Conservation (phyloP, 1,140 invertebrate species). For the Euura saliciscinereae region DNA sequence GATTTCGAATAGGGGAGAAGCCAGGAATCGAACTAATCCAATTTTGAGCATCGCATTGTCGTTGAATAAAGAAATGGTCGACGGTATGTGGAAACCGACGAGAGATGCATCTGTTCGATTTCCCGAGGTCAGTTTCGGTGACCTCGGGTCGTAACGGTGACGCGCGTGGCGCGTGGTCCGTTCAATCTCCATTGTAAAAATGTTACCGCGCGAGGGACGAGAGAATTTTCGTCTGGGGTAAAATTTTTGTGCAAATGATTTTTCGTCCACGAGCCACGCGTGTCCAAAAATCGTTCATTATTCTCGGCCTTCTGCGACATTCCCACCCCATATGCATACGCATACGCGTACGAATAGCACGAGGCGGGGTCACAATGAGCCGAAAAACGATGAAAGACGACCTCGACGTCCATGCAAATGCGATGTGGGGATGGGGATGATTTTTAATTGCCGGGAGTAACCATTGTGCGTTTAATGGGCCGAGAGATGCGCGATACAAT, state of each 20-base stretch:
- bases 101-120: background rate
- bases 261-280: background rate
- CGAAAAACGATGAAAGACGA: too few relatives aligned
- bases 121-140: background rate
- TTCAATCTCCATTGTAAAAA: background rate
- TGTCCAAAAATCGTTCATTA: background rate
- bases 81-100: too few relatives aligned
- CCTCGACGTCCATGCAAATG: background rate
- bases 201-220: background rate
- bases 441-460: background rate
- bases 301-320: background rate
- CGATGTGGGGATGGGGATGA: background rate
- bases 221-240: background rate
- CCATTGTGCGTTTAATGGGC: constrained; percentile 45
- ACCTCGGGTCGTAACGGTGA: background rate
- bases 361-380: too few relatives aligned
- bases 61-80: too few relatives aligned
- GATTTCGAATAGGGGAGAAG: too few relatives aligned
- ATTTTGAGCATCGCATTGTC: background rate
- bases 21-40: background rate
- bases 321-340: background rate
- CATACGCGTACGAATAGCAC: background rate
- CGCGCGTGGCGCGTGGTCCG: background rate
- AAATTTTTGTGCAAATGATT: background rate
- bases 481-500: constrained; percentile 14